A percentile compares a stretch with the other conserved stretches of the same genome.
phyloP scores from a whole-genome alignment of 2,888 invertebrate genomes.

The Dasypogon diadema region DNA sequence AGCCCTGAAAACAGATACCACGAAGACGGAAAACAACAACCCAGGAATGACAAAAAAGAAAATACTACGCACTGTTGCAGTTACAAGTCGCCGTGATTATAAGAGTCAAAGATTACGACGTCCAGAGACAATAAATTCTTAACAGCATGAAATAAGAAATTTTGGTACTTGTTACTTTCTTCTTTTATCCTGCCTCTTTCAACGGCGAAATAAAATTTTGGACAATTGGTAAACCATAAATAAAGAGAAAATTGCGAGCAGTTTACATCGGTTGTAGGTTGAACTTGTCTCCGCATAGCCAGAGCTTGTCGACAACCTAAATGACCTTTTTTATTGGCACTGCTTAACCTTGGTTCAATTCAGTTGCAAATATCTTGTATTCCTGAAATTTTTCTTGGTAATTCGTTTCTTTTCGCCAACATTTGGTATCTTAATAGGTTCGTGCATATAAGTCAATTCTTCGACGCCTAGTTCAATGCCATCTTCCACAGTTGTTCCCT shows the following conservation, averaged over 20 bases:
- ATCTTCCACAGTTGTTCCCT: too few relatives aligned
- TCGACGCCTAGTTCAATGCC: too few relatives aligned
- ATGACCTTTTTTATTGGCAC: constrained; percentile 43
- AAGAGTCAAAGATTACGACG: constrained; percentile 50
- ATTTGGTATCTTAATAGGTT: too few relatives aligned
- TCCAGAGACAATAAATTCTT: constrained; percentile 49
- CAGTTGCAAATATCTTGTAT: constrained; percentile 29
- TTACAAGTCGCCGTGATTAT: constrained; percentile 39
- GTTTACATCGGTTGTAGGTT: constrained; percentile 42
- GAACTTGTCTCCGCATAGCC: constrained; percentile 23
- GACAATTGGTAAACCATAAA: constrained; percentile 52
- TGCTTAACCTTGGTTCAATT: constrained; percentile 22
- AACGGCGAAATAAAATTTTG: constrained; percentile 46
- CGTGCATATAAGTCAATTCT: too few relatives aligned
- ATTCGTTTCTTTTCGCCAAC: too few relatives aligned
- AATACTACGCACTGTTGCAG: constrained; percentile 27
- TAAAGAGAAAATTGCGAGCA: constrained; percentile 36
- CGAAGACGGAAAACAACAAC: constrained; percentile 14
- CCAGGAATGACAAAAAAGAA: too few relatives aligned
- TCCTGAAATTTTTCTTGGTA: constrained; percentile 8
- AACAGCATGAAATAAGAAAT: constrained; percentile 51
- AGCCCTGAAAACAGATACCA: constrained; percentile 37
- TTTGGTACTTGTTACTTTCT: constrained; percentile 36
- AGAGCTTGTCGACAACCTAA: constrained; percentile 28
- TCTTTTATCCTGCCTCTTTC: not conserved